Evolutionary conservation across 2,113 vertebrate genomes (phyloP), one percentile per base, ranked within the genome.

Genomic region (Eurypyga helias): DNA sequence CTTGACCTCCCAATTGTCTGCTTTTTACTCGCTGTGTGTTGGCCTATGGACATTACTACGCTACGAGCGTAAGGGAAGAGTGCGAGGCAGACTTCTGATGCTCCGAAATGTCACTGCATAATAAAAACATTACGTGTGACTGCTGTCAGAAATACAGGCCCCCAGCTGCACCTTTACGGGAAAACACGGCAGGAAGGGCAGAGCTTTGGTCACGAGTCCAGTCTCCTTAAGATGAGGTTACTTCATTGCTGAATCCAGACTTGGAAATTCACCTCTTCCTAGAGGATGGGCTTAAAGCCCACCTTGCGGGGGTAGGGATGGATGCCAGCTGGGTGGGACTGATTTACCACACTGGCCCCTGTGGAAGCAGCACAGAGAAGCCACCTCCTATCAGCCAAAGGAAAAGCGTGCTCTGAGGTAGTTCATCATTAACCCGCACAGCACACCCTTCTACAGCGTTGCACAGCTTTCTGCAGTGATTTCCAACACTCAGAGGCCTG

Each of bases 91-190:
- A 57, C 29, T 20, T 87, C 79, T 10, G 7, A 55, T 17, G 55
- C 62, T 91, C 57, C 72, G 46, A 85, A 75, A 91, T 79, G 89
- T 89, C 94, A 87, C 49, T 21, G 81, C 36, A 71, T 64, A 90
- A 94, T 46, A 75, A 81, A 87, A 78, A 43, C 43, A 86, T 36
- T 54, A 57, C 11, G 17, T 60, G 14, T 6, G 31, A 71, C n/a
- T 19, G 3, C 17, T 75, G 80, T 73, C 76, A 87, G 76, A 38
- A 90, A 73, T 2, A 29, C 0, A 57, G 41, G 24, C 48, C 52
- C 51, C 28, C 38, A 46, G 25, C 6, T 17, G 38, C 54, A 82
- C 38, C 80, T 72, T 76, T 21, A 52, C 41, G 25, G n/a, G 9
- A 52, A 48, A 52, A 10, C 11, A 36, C 51, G 23, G 60, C 33